Conservation (phyloP, 2,888 invertebrate genomes). For the Synergus gifuensis region DNA sequence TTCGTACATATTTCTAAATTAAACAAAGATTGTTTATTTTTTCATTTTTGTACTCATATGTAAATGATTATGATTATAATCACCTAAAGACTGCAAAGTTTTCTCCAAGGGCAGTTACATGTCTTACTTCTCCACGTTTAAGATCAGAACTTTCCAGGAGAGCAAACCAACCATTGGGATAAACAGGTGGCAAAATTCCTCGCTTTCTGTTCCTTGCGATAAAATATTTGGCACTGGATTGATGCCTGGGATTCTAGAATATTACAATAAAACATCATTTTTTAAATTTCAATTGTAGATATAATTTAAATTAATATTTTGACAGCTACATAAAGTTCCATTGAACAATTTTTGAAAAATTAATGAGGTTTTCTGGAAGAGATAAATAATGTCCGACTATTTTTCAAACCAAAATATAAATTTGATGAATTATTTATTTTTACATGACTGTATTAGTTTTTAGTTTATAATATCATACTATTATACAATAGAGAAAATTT, state of each 20-base stretch:
- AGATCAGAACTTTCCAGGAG: constrained; percentile 85
- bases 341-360: neutral
- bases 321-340: neutral
- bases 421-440: neutral
- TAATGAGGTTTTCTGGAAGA: neutral
- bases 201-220: constrained; percentile 77
- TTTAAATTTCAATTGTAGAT: neutral
- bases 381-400: neutral
- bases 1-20: neutral
- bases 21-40: neutral
- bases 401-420: neutral
- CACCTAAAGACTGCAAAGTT: constrained; percentile 76
- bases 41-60: neutral
- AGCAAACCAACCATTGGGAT: constrained; percentile 94
- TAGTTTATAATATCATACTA: neutral
- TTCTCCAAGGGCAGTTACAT: constrained; percentile 84
- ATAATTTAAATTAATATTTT: neutral
- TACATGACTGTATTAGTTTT: neutral
- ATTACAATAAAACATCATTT: neutral
- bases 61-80: neutral
- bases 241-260: neutral
- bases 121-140: constrained; percentile 79
- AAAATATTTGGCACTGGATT: constrained; percentile 11
- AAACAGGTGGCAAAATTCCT: constrained; percentile 89
- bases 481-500: neutral